phyloP scores from a whole-genome alignment of 2,888 invertebrate species.

The Drosophila formosana region DNA sequence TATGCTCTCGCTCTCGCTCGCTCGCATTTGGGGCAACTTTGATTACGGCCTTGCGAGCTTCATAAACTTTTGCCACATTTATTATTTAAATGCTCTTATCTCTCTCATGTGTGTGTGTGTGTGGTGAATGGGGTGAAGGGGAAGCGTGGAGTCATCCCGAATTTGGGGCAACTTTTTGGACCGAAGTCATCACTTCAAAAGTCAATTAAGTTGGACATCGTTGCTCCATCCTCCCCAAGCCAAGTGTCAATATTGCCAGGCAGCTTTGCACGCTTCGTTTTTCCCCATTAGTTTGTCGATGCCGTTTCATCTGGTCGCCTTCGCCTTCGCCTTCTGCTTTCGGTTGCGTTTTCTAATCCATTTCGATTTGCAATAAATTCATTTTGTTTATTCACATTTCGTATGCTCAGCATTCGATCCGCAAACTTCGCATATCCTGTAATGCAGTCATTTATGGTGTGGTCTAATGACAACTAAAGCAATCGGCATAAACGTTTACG shows the following conservation, averaged over 20 bases:
- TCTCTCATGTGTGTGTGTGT: neutral
- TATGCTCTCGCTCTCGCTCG: constrained; percentile 23
- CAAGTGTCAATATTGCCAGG: constrained; percentile 33
- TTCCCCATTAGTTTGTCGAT: neutral
- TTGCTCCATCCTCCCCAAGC: neutral
- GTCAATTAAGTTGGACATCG: constrained; percentile 71
- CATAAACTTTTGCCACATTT: constrained; percentile 69
- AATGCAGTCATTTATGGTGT: neutral
- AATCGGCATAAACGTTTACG: neutral
- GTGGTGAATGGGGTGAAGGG: neutral
- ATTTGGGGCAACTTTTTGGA: constrained; percentile 50
- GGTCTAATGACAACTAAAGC: neutral
- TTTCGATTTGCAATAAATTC: constrained; percentile 82
- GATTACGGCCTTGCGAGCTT: constrained; percentile 50
- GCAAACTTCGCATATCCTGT: constrained; percentile 19
- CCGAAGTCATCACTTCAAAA: constrained; percentile 68
- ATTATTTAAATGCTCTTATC: constrained; percentile 74
- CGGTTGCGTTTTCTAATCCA: constrained; percentile 53
- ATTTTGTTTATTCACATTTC: constrained; percentile 67
- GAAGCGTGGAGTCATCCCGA: constrained; percentile 7
- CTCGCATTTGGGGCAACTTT: constrained; percentile 30
- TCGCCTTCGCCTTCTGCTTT: too few species aligned
- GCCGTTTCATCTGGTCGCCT: neutral
- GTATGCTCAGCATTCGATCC: constrained; percentile 40
- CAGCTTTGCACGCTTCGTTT: too few species aligned